Evolutionary conservation across 53 echinoderm and acorn worm genomes (phyloP).

Genomic region (Pentamera pediparva): DNA sequence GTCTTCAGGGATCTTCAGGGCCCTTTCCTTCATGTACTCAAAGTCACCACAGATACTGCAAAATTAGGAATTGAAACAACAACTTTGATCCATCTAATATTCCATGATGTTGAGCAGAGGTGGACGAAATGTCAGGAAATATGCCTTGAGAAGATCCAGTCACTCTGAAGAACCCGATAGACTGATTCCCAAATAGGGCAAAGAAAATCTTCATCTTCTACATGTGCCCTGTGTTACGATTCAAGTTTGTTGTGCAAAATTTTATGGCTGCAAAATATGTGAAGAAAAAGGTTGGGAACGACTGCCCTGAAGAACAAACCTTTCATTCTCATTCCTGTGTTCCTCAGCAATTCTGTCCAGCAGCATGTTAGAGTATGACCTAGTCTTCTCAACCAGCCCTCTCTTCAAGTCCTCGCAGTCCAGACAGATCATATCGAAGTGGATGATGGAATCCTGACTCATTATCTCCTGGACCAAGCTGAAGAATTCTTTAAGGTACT

Average conservation of each 20-base stretch:
- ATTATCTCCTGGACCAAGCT: constrained; percentile 81
- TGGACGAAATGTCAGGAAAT: too few species aligned
- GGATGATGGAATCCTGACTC: constrained; percentile 81
- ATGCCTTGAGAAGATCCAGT: too few species aligned
- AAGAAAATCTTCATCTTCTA: too few species aligned
- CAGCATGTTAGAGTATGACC: constrained; percentile 78
- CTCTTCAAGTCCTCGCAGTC: constrained; percentile 97
- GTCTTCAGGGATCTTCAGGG: constrained; percentile 81
- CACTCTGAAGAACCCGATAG: too few species aligned
- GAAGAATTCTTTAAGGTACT: constrained; percentile 93
- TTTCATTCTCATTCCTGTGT: constrained; percentile 87
- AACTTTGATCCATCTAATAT: too few species aligned
- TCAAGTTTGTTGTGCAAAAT: too few species aligned
- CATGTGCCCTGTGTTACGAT: too few species aligned
- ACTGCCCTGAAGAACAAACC: too few species aligned
- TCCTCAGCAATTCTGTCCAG: constrained; percentile 79
- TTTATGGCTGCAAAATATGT: too few species aligned
- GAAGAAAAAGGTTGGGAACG: too few species aligned
- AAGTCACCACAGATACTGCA: constrained; percentile 95
- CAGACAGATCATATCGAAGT: constrained; percentile 92
- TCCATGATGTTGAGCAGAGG: too few species aligned
- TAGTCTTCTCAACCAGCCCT: constrained; percentile 92
- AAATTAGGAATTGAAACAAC: neutral
- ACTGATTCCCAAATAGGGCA: too few species aligned
- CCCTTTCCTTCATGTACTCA: constrained; percentile 83